phyloP scores from a whole-genome alignment of 2,888 invertebrate genomes.

The Stenodera caucasica region DNA sequence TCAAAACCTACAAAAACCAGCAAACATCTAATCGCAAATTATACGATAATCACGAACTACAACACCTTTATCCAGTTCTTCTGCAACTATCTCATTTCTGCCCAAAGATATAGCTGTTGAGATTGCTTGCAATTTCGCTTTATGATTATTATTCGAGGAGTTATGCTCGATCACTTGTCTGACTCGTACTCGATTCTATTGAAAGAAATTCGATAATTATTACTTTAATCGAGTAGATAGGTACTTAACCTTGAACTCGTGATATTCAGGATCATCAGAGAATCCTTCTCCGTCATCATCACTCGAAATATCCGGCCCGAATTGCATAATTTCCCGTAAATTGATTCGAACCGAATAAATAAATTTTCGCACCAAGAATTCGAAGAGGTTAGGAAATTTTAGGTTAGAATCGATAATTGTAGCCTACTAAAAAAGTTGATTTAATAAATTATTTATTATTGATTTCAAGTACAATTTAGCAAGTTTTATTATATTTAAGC shows the following conservation, averaged over 20 bases:
- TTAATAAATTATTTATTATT: no score
- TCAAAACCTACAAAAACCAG: conserved; percentile 41
- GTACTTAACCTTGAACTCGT: conserved; percentile 22
- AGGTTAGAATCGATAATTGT: no score
- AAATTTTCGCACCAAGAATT: no score
- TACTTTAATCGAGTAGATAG: conserved; percentile 1
- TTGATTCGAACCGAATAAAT: no score
- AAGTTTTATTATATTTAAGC: no score
- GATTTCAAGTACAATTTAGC: no score
- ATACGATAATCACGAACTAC: neutral
- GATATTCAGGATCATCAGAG: conserved; percentile 30
- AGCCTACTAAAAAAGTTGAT: no score
- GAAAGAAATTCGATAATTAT: neutral
- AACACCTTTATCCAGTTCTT: conserved; percentile 46
- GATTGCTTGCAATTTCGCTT: conserved; percentile 22
- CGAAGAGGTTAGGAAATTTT: no score
- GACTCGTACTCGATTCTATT: conserved; percentile 25
- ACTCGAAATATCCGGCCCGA: conserved; percentile 33
- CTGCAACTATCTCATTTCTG: conserved; percentile 27
- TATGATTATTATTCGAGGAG: neutral
- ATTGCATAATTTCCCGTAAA: no score
- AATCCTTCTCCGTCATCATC: conserved; percentile 31
- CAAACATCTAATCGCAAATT: neutral
- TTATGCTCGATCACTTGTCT: conserved; percentile 17
- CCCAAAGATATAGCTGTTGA: conserved; percentile 35